Percentiles rank a stretch among this genome's conserved stretches.
Evolutionary conservation across 2,888 invertebrate species (phyloP).

Genomic region (Rugalucina vietnamica): DNA sequence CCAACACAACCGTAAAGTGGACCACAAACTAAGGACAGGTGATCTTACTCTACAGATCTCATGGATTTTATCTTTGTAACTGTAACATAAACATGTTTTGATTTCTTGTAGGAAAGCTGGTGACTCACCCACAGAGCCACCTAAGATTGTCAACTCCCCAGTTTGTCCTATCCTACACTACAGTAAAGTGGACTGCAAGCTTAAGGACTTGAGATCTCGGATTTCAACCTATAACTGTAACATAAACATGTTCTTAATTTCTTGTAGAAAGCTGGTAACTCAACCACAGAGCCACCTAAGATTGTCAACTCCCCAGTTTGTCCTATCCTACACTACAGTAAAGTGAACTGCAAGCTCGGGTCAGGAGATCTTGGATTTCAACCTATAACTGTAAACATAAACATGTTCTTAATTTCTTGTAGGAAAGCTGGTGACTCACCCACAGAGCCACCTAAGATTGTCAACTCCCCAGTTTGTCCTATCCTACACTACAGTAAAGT

Average conservation of each 20-base stretch:
- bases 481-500: conserved; percentile 60
- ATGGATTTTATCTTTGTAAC: too few relatives aligned
- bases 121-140: background rate
- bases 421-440: too few relatives aligned
- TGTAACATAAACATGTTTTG: too few relatives aligned
- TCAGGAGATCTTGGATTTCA: conserved; percentile 59
- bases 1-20: too few relatives aligned
- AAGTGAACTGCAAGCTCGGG: conserved; percentile 52
- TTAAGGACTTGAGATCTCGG: conserved; percentile 57
- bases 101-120: too few relatives aligned
- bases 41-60: too few relatives aligned
- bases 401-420: too few relatives aligned
- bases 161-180: conserved; percentile 57
- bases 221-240: too few relatives aligned
- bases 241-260: too few relatives aligned
- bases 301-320: background rate
- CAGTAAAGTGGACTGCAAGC: conserved; percentile 55
- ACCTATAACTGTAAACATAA: too few relatives aligned
- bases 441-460: background rate
- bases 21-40: too few relatives aligned
- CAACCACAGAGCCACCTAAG: background rate
- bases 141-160: background rate
- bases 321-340: conserved; percentile 60
- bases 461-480: conserved; percentile 29
- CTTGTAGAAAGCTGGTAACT: too few relatives aligned